Evolutionary conservation across 1,140 invertebrate genomes (phyloP), one percentile per base, ranked within the genome.

Genomic region (Tetramorium alpestre): DNA sequence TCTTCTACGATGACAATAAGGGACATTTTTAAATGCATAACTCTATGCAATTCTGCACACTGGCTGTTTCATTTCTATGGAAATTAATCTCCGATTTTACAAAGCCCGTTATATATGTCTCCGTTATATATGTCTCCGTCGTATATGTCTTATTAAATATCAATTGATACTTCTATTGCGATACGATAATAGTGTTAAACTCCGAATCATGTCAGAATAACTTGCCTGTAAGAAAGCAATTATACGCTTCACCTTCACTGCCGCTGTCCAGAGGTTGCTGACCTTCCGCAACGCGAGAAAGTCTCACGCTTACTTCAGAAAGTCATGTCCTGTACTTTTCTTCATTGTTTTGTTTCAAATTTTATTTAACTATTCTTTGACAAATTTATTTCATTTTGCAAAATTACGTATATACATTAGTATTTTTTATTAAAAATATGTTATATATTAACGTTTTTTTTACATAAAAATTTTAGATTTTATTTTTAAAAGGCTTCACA

Each of bases 261-360:
- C 28, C 13, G 33, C 16, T 72, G 44, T 65, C 6, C 38, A 47
- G 25, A 22, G 78, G 72, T 80, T 73, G 22, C 72, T 41, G 65
- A 89, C 78, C 72, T 85, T 49, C 13, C 70, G 72, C 38, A 85
- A 76, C 54, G 33, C 16, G 69, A 88, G 65, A 88, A 88, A 89
- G 80, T 85, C 22, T 13, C 47, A 18, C 4, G 16, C 41, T 25
- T 70, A 7, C 58, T 64, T 33, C 1, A 44, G 38, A 64, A 49
- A 64, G 10, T 33, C 18, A 47, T 25, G 8, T 18, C 6, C 5
- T 47, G 10, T 47, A 28, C 11, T 33, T 51, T 78, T 11, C 3
- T 28, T 33, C 2, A 47, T 28, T 64, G 22, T 62, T n/a, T 38
- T 22, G 6, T 22, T 65, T 49, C 5, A 33, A 49, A 41, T 49